Evolutionary conservation across 2,797 vertebrate species (phyloP), one percentile per base, ranked within the genome.

Genomic region (Limosa lapponica): DNA sequence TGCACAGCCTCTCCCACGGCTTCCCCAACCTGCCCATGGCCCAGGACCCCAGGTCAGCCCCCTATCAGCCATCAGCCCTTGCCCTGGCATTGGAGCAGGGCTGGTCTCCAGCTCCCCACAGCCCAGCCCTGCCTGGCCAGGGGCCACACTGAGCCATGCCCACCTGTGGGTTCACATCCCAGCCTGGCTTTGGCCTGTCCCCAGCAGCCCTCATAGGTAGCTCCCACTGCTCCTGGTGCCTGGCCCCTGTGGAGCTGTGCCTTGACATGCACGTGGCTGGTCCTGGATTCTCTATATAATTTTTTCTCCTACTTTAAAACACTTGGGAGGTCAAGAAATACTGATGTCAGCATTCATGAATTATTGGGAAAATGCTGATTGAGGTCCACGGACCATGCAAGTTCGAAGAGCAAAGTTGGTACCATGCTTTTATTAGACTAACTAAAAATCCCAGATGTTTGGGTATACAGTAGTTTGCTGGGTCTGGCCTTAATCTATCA

Each of bases 141-240:
- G 2, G 34, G 8, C 10, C 22, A 1, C 9, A 30, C 57, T 44
- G 46, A 69, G 32, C 57, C 18, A 1, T 10, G 18, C 17, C 28
- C 18, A 7, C 28, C 10, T n/a, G 28, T 36, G 14, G 43, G 30
- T 43, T 20, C 19, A 6, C 8, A 13, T 41, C 5, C 46, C n/a
- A 51, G 13, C 27, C 14, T 1, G 3, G 12, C 58, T 66, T 36
- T 39, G 36, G 8, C 14, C 49, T 3, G 2, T 36, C 28, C 34
- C 15, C 25, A 37, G 2, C 4, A n/a, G 1, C 3, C 11, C 2
- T 39, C 2, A 2, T 4, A 8, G 37, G 44, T 4, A 34, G 18
- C 5, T 83, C 18, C 34, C 17, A 8, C n/a, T 7, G 2, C 23
- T 71, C 6, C 48, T 57, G 30, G 10, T 36, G 58, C 15, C 18